Evolutionary conservation across 2,888 invertebrate species (phyloP).

Genomic region (Cabera pusaria): DNA sequence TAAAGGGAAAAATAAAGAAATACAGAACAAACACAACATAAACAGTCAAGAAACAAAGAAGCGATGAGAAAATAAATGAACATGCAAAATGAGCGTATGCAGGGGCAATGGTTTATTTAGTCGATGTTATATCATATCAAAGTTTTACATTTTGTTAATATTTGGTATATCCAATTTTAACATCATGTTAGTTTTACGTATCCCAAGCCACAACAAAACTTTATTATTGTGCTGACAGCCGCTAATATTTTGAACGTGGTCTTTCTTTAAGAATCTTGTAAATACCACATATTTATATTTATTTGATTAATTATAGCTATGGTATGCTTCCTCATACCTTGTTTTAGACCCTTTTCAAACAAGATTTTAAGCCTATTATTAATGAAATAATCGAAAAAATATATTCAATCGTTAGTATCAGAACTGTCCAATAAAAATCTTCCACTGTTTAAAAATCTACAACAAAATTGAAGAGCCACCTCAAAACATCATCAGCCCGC

Average conservation of each 20-base stretch:
- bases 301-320: too few relatives aligned
- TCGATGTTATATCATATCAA: slow-evolving; percentile 55
- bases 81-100: slow-evolving; percentile 63
- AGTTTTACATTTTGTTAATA: slow-evolving; percentile 48
- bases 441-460: too few relatives aligned
- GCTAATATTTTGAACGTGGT: slow-evolving; percentile 51
- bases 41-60: slow-evolving; percentile 34
- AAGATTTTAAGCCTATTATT: too few relatives aligned
- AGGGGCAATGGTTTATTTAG: slow-evolving; percentile 65
- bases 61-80: slow-evolving; percentile 39
- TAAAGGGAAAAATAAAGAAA: slow-evolving; percentile 29
- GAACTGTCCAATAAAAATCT: too few relatives aligned
- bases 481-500: slow-evolving; percentile 48
- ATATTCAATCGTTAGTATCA: too few relatives aligned
- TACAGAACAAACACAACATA: slow-evolving; percentile 29
- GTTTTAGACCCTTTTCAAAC: too few relatives aligned
- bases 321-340: too few relatives aligned
- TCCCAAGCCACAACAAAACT: slow-evolving; percentile 83
- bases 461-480: too few relatives aligned
- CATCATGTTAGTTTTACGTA: slow-evolving; percentile 48
- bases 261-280: too few relatives aligned
- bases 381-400: too few relatives aligned
- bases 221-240: slow-evolving; percentile 47
- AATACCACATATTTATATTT: too few relatives aligned
- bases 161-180: slow-evolving; percentile 37